Conservation (phyloP, 2,797 vertebrate species). For the Onychomys arenicola region DNA sequence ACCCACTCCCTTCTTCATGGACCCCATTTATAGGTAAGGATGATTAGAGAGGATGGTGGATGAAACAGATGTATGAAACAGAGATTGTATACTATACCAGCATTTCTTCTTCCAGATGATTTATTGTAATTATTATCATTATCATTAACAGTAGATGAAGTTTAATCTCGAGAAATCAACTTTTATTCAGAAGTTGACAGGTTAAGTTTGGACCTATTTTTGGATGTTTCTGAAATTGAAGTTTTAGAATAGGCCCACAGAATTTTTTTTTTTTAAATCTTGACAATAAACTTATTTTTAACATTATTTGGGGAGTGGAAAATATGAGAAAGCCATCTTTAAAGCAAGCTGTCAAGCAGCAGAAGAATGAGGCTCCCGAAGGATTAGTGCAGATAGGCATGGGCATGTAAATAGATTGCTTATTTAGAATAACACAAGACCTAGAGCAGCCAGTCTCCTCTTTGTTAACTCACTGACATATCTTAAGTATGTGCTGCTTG, state of each 20-base stretch:
- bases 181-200: slow-evolving; percentile 48
- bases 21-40: slow-evolving; percentile 99
- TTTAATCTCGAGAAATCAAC: slow-evolving; percentile 7
- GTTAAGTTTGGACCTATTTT: slow-evolving; percentile 65
- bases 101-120: neutral
- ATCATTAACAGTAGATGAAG: neutral
- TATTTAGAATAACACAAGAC: slow-evolving; percentile 68
- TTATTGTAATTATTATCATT: neutral
- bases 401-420: slow-evolving; percentile 11
- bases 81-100: neutral
- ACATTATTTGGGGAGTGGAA: slow-evolving; percentile 63
- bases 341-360: slow-evolving; percentile 72
- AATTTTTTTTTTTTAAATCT: slow-evolving; percentile 56
- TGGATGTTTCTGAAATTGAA: slow-evolving; percentile 60
- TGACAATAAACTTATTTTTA: slow-evolving; percentile 78
- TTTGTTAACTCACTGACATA: slow-evolving; percentile 42
- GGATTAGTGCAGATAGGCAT: slow-evolving; percentile 66
- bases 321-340: slow-evolving; percentile 72
- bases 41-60: neutral
- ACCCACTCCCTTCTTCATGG: slow-evolving; percentile 99
- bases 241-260: slow-evolving; percentile 57
- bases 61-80: rapidly evolving
- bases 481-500: slow-evolving; percentile 49
- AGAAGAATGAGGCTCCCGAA: slow-evolving; percentile 63
- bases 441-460: slow-evolving; percentile 54